These are phyloP conservation scores for Sciurus vulgaris DNA, from an alignment of 2,797 vertebrate genomes.

Conservation along the genomic window DNA sequence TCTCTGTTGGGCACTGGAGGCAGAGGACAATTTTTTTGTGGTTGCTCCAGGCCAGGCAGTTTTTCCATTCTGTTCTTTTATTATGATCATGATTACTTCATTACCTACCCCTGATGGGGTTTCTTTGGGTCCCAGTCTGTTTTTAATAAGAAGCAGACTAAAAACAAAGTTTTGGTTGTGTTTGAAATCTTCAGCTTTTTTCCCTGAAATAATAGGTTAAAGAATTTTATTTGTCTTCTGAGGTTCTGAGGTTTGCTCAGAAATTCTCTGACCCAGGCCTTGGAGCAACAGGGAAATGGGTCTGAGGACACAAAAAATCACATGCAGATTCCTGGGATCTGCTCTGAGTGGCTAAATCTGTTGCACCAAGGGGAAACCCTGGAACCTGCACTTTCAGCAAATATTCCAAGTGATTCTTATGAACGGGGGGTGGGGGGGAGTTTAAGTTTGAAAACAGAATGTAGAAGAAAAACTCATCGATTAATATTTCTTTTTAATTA, in stretches of 20 bases:
- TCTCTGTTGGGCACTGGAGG: slow-evolving; percentile 65
- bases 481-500: slow-evolving; percentile 59
- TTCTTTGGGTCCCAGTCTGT: slow-evolving; percentile 82
- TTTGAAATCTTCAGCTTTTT: slow-evolving; percentile 80
- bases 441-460: not conserved
- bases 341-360: not conserved
- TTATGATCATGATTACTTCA: slow-evolving; percentile 83
- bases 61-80: slow-evolving; percentile 84
- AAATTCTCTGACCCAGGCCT: slow-evolving; percentile 71
- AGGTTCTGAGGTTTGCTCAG: slow-evolving; percentile 81
- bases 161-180: slow-evolving; percentile 84
- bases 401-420: not conserved
- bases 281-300: slow-evolving; percentile 32
- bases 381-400: not conserved
- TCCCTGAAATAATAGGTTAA: slow-evolving; percentile 83
- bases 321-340: slow-evolving; percentile 31
- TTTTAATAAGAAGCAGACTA: slow-evolving; percentile 83
- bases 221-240: slow-evolving; percentile 84
- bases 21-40: slow-evolving; percentile 74
- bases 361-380: not conserved
- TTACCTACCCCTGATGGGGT: slow-evolving; percentile 80
- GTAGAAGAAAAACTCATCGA: not conserved
- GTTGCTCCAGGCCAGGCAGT: slow-evolving; percentile 80
- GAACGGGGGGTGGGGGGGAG: not conserved
- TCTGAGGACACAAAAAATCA: not conserved